Base-by-base conservation (phyloP, 2,113 vertebrate genomes). In the Malurus cyaneus region DNA sequence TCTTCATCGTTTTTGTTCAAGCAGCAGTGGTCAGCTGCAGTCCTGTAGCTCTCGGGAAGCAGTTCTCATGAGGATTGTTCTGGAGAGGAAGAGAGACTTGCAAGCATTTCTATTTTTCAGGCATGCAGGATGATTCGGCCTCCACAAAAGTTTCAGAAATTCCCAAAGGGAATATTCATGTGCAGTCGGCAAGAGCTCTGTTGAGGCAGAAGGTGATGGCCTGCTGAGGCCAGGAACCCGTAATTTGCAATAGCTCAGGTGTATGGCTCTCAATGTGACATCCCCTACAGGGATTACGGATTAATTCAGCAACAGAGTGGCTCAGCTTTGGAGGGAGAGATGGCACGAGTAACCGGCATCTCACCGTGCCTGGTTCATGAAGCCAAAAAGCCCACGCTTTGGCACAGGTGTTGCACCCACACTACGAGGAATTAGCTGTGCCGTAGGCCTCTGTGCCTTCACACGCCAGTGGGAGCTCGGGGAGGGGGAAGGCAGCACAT, bases 381-480 rank as follows among this genome's bases (percentile, higher is more conserved):
- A 53, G 50, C 31, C 31, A 21, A 31, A 57, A 20, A 0, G 1
- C 24, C 3, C 36, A 10, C 8, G 28, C 69, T 61, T 25, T n/a
- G 41, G 69, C 1, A 3, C 1, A 3, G 32, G 41, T 25, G 21
- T 3, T 29, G 11, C 50, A 29, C 1, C 21, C 7, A 3, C 0
- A 0, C 29, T 9, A 8, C 3, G 14, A 9, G 20, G 29, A 52
- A 12, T 7, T 6, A 9, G 5, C 56, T 24, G 11, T 39, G 18
- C 44, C 7, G 0, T 5, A 25, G 54, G 14, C 57, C 34, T 20
- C 23, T 0, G 6, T 9, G 14, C 32, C 4, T n/a, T 50, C 25
- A 19, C 39, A n/a, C 1, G 26, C 52, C 1, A 0, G 17, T 0
- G 24, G 31, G 36, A 36, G 50, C 6, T 1, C 0, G 4, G 44